Evolutionary conservation across 2,888 invertebrate species (phyloP), one percentile per base, ranked within the genome.

Genomic region (Pseudococcus viburni): DNA sequence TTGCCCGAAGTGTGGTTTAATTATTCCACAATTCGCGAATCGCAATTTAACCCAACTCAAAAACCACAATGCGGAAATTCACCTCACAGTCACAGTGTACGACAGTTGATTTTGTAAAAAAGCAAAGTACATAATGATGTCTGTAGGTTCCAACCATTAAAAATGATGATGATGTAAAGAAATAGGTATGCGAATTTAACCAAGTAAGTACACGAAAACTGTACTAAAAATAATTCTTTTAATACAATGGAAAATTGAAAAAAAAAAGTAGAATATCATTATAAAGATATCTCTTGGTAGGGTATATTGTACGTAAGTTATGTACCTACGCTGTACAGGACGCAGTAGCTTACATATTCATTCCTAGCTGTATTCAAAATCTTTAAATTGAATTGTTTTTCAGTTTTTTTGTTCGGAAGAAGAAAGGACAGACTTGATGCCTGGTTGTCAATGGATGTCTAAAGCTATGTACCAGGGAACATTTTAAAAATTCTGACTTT

Each of bases 1-100:
- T 64, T 22, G 64, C 22, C 64, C 11, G 22, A 64, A 64, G 64
- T 64, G 22, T 64, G 64, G 64, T 64, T 64, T 64, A 64, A 64
- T 64, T 64, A 64, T 64, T 64, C 22, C 22, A 22, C 15, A 11
- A 64, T 64, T 64, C 22, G 22, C 19, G 22, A 22, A 64, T 64
- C 9, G 19, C 64, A 64, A 22, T 22, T 22, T 64, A 22, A 64
- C 9, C 15, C 64, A 22, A 22, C 64, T 22, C 64, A 5, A 22
- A 22, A 64, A 64, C 64, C 22, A 22, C 55, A 55, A n/a, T 64
- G 64, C 22, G 22, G 8, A 22, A 64, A 64, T 22, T 15, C 22
- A 22, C 64, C 19, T 22, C 1, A 22, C 9, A 64, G 64, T 64
- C 19, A 64, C 22, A 64, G 19, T 64, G 22, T 12, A 22, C 64